Base-by-base conservation (phyloP, 2,888 invertebrate species). In the Alcis repandata region DNA sequence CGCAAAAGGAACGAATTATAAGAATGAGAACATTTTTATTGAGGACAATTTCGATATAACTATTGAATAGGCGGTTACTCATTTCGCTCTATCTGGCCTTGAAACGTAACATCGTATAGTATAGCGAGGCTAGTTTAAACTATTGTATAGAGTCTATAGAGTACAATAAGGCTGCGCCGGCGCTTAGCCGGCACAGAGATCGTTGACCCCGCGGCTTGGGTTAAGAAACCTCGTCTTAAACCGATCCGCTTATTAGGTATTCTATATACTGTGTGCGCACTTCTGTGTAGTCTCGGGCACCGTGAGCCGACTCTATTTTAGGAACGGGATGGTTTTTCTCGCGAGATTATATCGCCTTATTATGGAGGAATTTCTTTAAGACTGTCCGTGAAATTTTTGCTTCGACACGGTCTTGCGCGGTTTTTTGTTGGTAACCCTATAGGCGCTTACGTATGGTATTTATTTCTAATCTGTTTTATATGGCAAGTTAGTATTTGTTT, bases 191-290 rank as follows among this genome's bases (percentile, higher is more conserved):
- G 80, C 77, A 73, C 76, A 67, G 74, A 73, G 89, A 86, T 85
- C 88, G 77, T 69, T 84, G 90, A 90, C 86, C 91, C 79, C 74
- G 64, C 70, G 65, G 73, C 83, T 78, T 87, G 87, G 89, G 90
- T 89, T 88, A 86, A 87, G 84, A 86, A 85, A 87, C 86, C 87
- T 86, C 88, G 88, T 89, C 89, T 89, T 91, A 89, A 91, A 90
- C 86, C 86, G 87, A 90, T 89, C 88, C 83, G 85, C 89, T 88
- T 90, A 90, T 90, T 90, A 91, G 87, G 89, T 85, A 89, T 88
- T 89, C 86, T 86, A 82, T 65, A 85, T 82, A 82, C 84, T 84
- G 79, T 73, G 71, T 71, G 71, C 70, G 58, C 71, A 76, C 71
- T 78, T 72, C 71, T 74, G 71, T 74, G 72, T 72, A 66, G 67